A percentile compares a stretch with the other conserved stretches of the same genome.
Evolutionary conservation across 2,888 invertebrate genomes (phyloP).

Genomic region (Norana najaformis): DNA sequence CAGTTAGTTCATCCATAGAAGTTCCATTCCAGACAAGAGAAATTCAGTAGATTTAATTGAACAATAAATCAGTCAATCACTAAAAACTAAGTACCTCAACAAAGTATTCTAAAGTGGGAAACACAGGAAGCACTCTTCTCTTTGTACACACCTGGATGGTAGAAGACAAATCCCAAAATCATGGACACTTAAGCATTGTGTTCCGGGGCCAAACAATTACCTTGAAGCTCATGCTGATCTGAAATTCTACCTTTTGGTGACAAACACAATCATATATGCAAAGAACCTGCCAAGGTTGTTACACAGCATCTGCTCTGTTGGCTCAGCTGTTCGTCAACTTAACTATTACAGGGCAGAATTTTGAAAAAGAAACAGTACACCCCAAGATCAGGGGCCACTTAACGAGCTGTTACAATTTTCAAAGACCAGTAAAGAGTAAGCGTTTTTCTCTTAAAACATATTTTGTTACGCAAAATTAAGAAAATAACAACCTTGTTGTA

Average conservation of each 20-base stretch:
- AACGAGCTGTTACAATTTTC: neutral
- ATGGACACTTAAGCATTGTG: neutral
- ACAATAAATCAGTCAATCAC: neutral
- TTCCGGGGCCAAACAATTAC: no score
- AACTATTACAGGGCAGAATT: no score
- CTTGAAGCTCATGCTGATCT: neutral
- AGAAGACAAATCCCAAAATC: no score
- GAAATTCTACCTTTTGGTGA: neutral
- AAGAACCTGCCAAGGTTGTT: neutral
- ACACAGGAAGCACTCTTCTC: neutral
- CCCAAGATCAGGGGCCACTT: no score
- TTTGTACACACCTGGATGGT: no score
- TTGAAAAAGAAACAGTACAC: no score
- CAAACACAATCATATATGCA: neutral
- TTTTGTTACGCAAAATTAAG: neutral
- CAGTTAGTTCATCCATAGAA: neutral
- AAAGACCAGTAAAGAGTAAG: neutral
- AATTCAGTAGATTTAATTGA: neutral
- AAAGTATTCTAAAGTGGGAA: neutral
- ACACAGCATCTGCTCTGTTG: neutral
- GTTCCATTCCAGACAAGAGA: neutral
- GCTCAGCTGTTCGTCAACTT: neutral
- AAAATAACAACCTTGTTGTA: neutral
- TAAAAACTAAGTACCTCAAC: neutral
- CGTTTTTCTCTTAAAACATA: neutral